Evolutionary conservation across 1,140 invertebrate genomes (phyloP).

Genomic region (Cyrtorhinus lividipennis): DNA sequence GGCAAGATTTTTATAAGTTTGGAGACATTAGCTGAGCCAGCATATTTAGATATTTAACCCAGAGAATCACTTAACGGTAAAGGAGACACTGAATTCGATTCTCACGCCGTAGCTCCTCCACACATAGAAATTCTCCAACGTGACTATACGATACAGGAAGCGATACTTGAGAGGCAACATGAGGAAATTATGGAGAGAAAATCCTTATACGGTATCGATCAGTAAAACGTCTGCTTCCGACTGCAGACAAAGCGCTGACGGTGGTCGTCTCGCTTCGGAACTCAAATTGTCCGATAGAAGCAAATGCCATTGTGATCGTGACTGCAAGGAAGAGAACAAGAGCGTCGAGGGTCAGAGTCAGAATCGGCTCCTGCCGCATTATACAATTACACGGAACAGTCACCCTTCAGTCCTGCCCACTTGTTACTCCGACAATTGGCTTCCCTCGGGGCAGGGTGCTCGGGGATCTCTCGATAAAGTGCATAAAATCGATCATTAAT

Average conservation of each 20-base stretch:
- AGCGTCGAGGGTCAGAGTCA: not conserved
- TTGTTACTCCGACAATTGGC: conserved; percentile 8
- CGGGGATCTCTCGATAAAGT: not conserved
- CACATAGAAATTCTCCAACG: too few species aligned
- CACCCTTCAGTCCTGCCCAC: not conserved
- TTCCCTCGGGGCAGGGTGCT: not conserved
- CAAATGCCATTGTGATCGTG: not conserved
- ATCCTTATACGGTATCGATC: too few species aligned
- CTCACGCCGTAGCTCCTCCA: too few species aligned
- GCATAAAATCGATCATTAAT: not conserved
- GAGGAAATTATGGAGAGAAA: too few species aligned
- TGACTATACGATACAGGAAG: too few species aligned
- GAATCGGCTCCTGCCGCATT: not conserved
- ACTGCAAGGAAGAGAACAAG: too few species aligned
- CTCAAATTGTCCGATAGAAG: not conserved
- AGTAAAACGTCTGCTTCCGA: not conserved
- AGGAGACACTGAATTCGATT: too few species aligned
- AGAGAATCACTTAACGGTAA: too few species aligned
- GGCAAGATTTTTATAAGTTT: too few species aligned
- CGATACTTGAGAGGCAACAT: too few species aligned
- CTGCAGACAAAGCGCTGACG: not conserved
- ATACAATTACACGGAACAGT: conserved; percentile 4
- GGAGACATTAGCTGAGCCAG: too few species aligned
- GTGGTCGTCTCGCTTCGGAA: not conserved
- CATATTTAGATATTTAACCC: too few species aligned